Conservation (phyloP, 2,888 invertebrate genomes). For the Ormyrus labotus region DNA sequence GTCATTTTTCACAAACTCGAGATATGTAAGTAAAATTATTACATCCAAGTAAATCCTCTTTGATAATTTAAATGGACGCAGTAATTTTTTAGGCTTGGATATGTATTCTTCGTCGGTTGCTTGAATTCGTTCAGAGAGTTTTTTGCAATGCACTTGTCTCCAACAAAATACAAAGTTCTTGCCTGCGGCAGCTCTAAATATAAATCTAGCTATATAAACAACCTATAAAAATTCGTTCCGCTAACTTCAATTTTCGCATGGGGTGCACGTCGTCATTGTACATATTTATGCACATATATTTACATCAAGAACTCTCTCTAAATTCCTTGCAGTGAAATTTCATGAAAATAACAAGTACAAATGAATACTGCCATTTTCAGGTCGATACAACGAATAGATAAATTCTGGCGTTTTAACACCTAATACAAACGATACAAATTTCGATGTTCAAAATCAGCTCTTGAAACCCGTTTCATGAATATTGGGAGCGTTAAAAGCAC, state of each 20-base stretch:
- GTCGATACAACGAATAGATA: neutral
- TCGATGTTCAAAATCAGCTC: too few species aligned
- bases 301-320: constrained; percentile 14
- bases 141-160: neutral
- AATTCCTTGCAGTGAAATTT: constrained; percentile 28
- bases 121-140: neutral
- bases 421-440: too few species aligned
- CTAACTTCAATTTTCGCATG: constrained; percentile 21
- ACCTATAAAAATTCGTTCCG: constrained; percentile 24
- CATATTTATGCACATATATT: constrained; percentile 15
- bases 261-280: constrained; percentile 4
- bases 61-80: neutral
- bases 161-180: neutral
- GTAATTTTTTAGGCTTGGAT: too few species aligned
- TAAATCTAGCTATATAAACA: constrained; percentile 13
- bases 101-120: neutral
- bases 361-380: neutral
- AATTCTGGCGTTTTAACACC: too few species aligned
- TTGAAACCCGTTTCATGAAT: too few species aligned
- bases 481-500: too few species aligned
- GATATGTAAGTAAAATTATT: neutral
- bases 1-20: too few species aligned
- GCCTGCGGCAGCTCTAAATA: neutral
- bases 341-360: neutral
- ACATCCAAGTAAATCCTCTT: neutral